These are phyloP conservation scores for Halcyon malimbica DNA, from an alignment of 2,113 vertebrate genomes.

Conservation along the genomic window DNA sequence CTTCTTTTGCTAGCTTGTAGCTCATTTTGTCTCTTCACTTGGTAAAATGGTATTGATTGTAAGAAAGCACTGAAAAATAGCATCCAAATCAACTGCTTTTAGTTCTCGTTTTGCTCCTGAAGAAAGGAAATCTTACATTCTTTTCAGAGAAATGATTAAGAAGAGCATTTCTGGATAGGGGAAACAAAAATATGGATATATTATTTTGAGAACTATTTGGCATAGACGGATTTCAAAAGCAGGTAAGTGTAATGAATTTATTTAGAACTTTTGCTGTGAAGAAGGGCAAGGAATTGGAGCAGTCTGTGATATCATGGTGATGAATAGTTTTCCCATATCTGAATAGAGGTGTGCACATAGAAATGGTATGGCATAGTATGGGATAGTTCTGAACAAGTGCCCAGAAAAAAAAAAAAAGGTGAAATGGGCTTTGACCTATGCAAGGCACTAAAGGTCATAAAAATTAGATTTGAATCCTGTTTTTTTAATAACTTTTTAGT, in stretches of 20 bases:
- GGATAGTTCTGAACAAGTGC: not conserved
- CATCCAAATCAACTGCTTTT: not conserved
- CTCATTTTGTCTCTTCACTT: conserved; percentile 12
- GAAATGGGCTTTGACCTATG: not conserved
- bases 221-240: not conserved
- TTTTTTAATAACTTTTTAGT: not conserved
- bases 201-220: not conserved
- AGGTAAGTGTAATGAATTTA: not conserved
- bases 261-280: not conserved
- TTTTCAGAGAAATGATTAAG: not conserved
- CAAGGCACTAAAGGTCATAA: not conserved
- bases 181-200: not conserved
- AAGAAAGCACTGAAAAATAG: not conserved
- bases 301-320: not conserved
- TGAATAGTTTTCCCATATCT: not conserved
- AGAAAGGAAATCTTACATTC: not conserved
- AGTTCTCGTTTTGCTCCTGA: not conserved
- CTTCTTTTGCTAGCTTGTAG: conserved; percentile 17
- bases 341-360: not conserved
- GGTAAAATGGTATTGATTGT: not conserved
- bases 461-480: not conserved
- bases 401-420: not conserved
- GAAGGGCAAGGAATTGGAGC: not conserved
- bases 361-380: not conserved
- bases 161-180: not conserved